A percentile compares a stretch with the other conserved stretches of the same genome.
Evolutionary conservation across 1,140 invertebrate species (phyloP).

Genomic region (Lepidotrigona ventralis): DNA sequence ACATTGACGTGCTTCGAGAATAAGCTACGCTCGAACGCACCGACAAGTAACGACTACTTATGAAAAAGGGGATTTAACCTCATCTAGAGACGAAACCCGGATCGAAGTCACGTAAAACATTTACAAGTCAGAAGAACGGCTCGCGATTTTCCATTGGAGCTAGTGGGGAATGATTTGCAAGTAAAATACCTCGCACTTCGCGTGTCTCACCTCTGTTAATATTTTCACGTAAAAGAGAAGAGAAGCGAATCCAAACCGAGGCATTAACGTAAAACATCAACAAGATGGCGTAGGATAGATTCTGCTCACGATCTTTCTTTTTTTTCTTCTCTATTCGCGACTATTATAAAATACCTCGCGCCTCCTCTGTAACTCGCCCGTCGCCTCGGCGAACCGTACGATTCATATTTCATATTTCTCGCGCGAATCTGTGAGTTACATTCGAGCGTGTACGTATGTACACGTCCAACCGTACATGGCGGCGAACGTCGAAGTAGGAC

Average conservation of each 20-base stretch:
- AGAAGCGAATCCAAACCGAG: no score
- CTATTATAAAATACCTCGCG: not conserved
- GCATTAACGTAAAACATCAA: no score
- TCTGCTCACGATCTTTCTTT: no score
- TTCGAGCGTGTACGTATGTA: slow-evolving; percentile 45
- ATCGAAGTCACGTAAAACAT: not conserved
- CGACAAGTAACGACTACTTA: no score
- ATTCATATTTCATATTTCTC: slow-evolving; percentile 67
- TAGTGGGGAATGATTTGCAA: no score
- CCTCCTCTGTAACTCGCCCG: not conserved
- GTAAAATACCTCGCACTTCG: no score
- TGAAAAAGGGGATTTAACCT: not conserved
- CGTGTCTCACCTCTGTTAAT: no score
- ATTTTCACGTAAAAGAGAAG: no score
- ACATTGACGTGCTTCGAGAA: no score
- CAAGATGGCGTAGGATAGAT: no score
- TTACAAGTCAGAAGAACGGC: not conserved
- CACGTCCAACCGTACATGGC: slow-evolving; percentile 21
- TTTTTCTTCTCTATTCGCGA: not conserved
- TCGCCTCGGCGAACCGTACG: slow-evolving; percentile 31
- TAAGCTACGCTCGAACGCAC: no score
- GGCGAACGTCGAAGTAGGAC: slow-evolving; percentile 56
- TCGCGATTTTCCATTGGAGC: not conserved
- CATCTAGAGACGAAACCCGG: not conserved
- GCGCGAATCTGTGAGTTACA: slow-evolving; percentile 61